A percentile compares a stretch with the other conserved stretches of the same genome.
Evolutionary conservation across 2,797 vertebrate genomes (phyloP).

Genomic region (Pterois miles): DNA sequence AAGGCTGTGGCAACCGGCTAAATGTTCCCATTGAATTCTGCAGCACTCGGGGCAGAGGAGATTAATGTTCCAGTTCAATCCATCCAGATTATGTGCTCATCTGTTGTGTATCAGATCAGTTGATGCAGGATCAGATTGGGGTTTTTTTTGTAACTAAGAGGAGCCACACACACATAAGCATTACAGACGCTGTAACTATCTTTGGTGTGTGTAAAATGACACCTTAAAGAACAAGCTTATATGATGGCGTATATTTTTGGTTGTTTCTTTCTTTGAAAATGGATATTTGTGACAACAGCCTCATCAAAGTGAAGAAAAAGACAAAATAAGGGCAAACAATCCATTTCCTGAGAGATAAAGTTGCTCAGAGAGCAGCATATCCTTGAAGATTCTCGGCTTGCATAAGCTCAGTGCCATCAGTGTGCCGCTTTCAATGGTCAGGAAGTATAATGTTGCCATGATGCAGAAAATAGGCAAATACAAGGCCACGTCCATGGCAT

Average conservation of each 20-base stretch:
- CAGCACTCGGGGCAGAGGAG: constrained; percentile 19
- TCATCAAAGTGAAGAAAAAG: constrained; percentile 17
- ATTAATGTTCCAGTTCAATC: constrained; percentile 65
- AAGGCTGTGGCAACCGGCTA: background rate
- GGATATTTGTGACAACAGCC: constrained; percentile 6
- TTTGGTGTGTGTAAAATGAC: background rate
- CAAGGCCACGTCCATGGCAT: constrained; percentile 13
- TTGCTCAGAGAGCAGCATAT: constrained; percentile 15
- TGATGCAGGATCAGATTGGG: constrained; percentile 49
- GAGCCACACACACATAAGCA: background rate
- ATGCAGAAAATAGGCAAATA: constrained; percentile 1
- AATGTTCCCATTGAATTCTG: constrained; percentile 24
- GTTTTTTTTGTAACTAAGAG: constrained; percentile 30
- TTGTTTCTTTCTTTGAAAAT: constrained; percentile 19
- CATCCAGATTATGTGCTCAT: constrained; percentile 65
- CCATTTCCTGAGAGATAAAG: constrained; percentile 26
- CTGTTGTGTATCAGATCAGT: constrained; percentile 50
- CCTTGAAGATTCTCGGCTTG: constrained; percentile 5
- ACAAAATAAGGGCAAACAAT: constrained; percentile 32
- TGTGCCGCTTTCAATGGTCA: constrained; percentile 20
- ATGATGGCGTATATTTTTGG: background rate
- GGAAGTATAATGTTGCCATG: constrained; percentile 22
- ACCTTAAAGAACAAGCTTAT: background rate
- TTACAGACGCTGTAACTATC: background rate
- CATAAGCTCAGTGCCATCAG: background rate